phyloP scores from a whole-genome alignment of 2,797 vertebrate genomes.

The Crocodylus rhombifer region DNA sequence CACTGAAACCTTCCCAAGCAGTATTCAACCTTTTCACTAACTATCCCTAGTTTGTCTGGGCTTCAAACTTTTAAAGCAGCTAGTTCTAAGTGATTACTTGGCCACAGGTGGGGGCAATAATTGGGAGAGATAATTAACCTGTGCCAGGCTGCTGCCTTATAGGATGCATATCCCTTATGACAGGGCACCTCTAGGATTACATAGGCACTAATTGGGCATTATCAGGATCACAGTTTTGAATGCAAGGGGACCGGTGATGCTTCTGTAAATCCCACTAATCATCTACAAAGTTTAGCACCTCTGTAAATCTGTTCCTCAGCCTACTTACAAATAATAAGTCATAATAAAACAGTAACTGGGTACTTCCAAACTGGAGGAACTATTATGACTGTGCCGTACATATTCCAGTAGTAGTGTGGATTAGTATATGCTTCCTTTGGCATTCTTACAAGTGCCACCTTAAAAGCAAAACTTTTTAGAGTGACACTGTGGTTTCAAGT shows the following conservation, averaged over 20 bases:
- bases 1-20: not conserved
- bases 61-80: not conserved
- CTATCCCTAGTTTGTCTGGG: not conserved
- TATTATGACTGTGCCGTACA: not conserved
- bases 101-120: not conserved
- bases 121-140: not conserved
- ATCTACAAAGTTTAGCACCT: not conserved
- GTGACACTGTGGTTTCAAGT: not conserved
- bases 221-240: not conserved
- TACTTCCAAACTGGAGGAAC: not conserved
- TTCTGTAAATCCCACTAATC: not conserved
- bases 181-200: not conserved
- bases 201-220: no score
- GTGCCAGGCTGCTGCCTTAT: not conserved
- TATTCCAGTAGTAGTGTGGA: not conserved
- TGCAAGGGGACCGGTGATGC: not conserved
- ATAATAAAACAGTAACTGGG: not conserved
- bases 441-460: not conserved
- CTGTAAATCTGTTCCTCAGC: not conserved
- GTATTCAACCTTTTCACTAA: not conserved
- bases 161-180: not conserved
- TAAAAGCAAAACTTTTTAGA: not conserved
- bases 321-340: accelerated
- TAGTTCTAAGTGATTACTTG: not conserved
- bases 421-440: accelerated